These are phyloP conservation scores for Stenurella melanura DNA, from an alignment of 2,888 invertebrate genomes.

Conservation along the genomic window DNA sequence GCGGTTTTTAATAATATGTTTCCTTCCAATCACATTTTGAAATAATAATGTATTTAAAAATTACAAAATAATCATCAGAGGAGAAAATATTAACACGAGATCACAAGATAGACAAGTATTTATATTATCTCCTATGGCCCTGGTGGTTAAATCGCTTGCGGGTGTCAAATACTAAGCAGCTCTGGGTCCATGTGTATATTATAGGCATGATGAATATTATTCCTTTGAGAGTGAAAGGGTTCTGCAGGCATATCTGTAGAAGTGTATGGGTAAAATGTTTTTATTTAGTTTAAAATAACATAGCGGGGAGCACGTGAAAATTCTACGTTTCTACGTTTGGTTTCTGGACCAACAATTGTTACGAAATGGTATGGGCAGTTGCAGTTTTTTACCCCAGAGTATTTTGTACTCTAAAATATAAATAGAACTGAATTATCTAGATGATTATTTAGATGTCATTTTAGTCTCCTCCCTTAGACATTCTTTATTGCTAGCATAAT, in stretches of 20 bases:
- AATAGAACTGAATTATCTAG: too few species aligned
- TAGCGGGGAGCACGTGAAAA: not conserved
- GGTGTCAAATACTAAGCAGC: slow-evolving; percentile 7
- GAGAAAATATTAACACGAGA: not conserved
- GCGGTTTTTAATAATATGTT: too few species aligned
- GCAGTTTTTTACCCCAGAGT: too few species aligned
- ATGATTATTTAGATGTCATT: too few species aligned
- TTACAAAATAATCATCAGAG: not conserved
- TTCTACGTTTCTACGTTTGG: not conserved
- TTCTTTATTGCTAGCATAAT: too few species aligned
- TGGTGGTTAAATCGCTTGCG: not conserved
- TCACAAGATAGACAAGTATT: not conserved
- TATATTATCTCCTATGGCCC: not conserved
- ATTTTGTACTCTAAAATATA: too few species aligned
- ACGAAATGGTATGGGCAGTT: too few species aligned
- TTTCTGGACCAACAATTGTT: not conserved
- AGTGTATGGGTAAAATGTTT: not conserved
- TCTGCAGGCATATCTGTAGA: not conserved
- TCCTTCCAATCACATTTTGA: not conserved
- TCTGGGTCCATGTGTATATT: not conserved
- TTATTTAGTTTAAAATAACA: not conserved
- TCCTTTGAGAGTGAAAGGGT: slow-evolving; percentile 7
- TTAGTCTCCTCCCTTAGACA: too few species aligned
- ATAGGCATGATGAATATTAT: slow-evolving; percentile 1
- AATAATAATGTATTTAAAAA: not conserved